phyloP scores from a whole-genome alignment of 2,113 vertebrate genomes.

The Paracanthobrama guichenoti region DNA sequence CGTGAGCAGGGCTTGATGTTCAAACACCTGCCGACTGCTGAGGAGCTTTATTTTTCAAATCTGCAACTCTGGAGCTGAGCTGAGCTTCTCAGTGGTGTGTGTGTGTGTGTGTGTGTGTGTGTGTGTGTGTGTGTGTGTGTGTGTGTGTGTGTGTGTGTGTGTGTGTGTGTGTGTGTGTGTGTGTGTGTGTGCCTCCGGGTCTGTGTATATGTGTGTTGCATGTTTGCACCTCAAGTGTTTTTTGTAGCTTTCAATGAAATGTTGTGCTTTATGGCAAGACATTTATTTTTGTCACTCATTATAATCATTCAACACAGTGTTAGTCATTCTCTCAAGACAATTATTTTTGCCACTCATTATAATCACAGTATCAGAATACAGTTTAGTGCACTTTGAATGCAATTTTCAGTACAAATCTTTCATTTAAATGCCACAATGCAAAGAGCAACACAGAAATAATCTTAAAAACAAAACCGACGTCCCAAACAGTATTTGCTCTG shows the following conservation, averaged over 20 bases:
- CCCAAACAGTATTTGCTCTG: neutral
- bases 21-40: conserved; percentile 33
- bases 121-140: conserved; percentile 8
- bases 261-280: neutral
- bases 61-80: conserved; percentile 28
- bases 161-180: conserved; percentile 26
- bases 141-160: conserved; percentile 15
- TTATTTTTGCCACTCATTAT: conserved; percentile 9
- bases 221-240: conserved; percentile 17
- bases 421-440: neutral
- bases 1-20: conserved; percentile 37
- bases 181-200: conserved; percentile 22
- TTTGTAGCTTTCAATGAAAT: conserved; percentile 1
- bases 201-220: neutral
- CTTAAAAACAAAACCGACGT: neutral
- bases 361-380: neutral
- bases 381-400: neutral
- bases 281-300: conserved; percentile 28
- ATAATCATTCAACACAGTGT: conserved; percentile 7
- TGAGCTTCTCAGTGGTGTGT: conserved; percentile 11
- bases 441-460: neutral
- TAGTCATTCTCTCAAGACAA: conserved; percentile 4
- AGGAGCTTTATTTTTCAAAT: conserved; percentile 39
- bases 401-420: neutral
- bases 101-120: conserved; percentile 28